Conservation (phyloP, 2,113 vertebrate genomes). For the Syngnathus floridae region DNA sequence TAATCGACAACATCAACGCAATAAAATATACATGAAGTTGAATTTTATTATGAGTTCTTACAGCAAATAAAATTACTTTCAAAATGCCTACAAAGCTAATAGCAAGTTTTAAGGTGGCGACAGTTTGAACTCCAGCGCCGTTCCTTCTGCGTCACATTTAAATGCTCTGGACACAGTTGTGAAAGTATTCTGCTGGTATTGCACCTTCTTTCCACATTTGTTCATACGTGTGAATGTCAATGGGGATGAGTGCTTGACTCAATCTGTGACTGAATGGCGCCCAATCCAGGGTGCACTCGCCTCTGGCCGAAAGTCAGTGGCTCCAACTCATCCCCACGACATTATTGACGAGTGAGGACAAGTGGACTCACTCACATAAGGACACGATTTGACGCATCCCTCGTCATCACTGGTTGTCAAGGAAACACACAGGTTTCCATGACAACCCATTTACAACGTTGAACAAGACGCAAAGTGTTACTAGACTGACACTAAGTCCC, state of each 20-base stretch:
- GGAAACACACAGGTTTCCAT: slow-evolving; percentile 56
- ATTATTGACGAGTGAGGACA: not conserved
- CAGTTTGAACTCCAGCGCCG: too few species aligned
- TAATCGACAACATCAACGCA: too few species aligned
- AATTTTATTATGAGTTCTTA: too few species aligned
- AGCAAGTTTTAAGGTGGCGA: too few species aligned
- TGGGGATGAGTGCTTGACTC: not conserved
- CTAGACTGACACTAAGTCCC: not conserved
- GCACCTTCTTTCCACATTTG: not conserved
- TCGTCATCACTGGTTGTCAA: slow-evolving; percentile 42
- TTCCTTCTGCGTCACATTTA: too few species aligned
- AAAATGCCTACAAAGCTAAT: too few species aligned
- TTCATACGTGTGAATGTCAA: not conserved
- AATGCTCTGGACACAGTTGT: too few species aligned
- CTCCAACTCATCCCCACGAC: not conserved
- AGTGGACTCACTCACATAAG: slow-evolving; percentile 4
- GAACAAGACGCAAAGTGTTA: not conserved
- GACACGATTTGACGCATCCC: slow-evolving; percentile 11
- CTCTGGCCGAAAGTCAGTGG: not conserved
- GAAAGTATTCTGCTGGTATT: too few species aligned
- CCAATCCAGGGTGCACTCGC: not conserved
- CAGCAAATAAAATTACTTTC: too few species aligned
- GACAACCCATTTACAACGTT: not conserved
- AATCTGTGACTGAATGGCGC: not conserved
- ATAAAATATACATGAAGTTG: too few species aligned